phyloP scores from a whole-genome alignment of 2,797 vertebrate genomes.

The Poeciliopsis infans region DNA sequence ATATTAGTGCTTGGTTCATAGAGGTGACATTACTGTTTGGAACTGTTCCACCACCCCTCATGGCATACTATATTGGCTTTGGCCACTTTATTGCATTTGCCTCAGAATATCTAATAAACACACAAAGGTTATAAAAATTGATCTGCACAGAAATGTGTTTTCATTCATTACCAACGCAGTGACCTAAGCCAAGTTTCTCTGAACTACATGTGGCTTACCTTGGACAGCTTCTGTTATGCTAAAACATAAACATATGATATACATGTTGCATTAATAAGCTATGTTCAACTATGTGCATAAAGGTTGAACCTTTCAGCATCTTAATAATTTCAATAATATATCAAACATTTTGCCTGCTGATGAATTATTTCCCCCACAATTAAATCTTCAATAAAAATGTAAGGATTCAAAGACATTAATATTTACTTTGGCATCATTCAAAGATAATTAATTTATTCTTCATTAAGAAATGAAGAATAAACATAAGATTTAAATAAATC shows the following conservation, averaged over 20 bases:
- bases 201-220: conserved; percentile 51
- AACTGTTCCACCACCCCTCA: conserved; percentile 68
- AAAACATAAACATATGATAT: conserved; percentile 21
- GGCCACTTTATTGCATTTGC: conserved; percentile 76
- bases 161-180: conserved; percentile 67
- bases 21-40: conserved; percentile 79
- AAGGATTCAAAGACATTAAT: not conserved
- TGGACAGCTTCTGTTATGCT: conserved; percentile 21
- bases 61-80: conserved; percentile 69
- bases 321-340: no score
- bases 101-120: conserved; percentile 79
- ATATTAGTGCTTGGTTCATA: conserved; percentile 56
- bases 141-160: conserved; percentile 76
- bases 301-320: not conserved
- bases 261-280: not conserved
- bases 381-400: not conserved
- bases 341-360: not conserved
- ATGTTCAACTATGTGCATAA: not conserved
- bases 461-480: not conserved
- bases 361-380: not conserved
- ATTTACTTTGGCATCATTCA: not conserved
- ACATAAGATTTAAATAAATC: not conserved
- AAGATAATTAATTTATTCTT: not conserved
- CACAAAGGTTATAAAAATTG: conserved; percentile 79
- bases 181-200: conserved; percentile 66